Conservation (phyloP, 2,797 vertebrate genomes). For the Percopsis omiscomaycus region DNA sequence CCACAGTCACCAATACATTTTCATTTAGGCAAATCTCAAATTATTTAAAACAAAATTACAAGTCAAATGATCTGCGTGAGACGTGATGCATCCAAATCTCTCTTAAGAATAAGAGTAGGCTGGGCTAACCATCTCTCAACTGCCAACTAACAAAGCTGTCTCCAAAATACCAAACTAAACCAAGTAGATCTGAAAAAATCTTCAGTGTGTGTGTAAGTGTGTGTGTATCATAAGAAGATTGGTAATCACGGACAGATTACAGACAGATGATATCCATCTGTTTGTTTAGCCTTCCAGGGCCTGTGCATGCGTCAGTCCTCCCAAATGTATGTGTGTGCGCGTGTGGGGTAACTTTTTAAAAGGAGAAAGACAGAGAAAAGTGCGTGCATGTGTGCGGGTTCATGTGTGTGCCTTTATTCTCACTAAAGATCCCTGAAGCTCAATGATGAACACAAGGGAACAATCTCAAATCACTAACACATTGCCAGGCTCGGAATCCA, state of each 20-base stretch:
- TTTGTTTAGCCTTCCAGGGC: conserved; percentile 24
- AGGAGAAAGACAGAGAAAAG: neutral
- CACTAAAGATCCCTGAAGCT: neutral
- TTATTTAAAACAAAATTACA: no score
- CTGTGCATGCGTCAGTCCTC: conserved; percentile 4
- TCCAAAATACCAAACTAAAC: neutral
- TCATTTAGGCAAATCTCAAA: no score
- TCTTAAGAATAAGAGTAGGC: no score
- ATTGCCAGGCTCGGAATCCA: neutral
- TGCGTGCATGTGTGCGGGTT: neutral
- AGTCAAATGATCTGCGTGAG: no score
- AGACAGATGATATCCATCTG: conserved; percentile 32
- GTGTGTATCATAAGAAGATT: conserved; percentile 6
- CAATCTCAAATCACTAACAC: neutral
- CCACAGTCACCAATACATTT: no score
- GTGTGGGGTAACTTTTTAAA: neutral
- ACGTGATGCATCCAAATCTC: no score
- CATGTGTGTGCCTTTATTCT: neutral
- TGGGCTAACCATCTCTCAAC: neutral
- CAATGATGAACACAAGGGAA: neutral
- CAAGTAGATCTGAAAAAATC: neutral
- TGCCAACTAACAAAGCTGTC: neutral
- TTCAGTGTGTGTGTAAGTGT: neutral
- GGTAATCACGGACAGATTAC: conserved; percentile 37
- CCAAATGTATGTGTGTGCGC: neutral